Conservation (phyloP, 1,140 invertebrate genomes). For the Drosophila santomea region DNA sequence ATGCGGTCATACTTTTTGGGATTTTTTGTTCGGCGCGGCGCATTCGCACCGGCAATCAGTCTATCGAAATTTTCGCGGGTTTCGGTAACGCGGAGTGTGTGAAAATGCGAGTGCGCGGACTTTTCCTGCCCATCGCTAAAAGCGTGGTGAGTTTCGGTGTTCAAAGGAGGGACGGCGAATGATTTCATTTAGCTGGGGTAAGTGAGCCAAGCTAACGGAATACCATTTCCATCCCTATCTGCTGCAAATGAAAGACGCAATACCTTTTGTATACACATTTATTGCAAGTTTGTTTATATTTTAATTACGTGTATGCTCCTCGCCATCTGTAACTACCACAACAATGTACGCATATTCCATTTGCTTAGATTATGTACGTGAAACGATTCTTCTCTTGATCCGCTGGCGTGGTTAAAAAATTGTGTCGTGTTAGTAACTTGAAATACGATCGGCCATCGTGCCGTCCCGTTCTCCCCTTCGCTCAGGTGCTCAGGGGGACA, state of each 20-base stretch:
- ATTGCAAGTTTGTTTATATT: constrained; percentile 80
- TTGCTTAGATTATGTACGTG: constrained; percentile 56
- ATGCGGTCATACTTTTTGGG: background rate
- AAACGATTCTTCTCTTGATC: constrained; percentile 41
- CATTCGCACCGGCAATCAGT: background rate
- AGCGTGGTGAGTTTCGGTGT: background rate
- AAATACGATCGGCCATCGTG: constrained; percentile 45
- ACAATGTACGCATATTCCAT: constrained; percentile 74
- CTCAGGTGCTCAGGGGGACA: constrained; percentile 25
- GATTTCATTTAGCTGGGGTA: background rate
- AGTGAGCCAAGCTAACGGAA: background rate
- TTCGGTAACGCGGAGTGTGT: background rate
- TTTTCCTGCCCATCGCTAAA: background rate
- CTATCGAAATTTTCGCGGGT: background rate
- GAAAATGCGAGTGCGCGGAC: too few relatives aligned
- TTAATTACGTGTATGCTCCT: constrained; percentile 76
- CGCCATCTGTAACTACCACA: constrained; percentile 74
- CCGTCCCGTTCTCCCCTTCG: constrained; percentile 11
- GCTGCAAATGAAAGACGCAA: background rate
- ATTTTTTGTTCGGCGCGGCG: background rate
- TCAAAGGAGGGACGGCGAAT: background rate
- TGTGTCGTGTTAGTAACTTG: constrained; percentile 41
- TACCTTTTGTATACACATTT: constrained; percentile 76
- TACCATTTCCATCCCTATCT: background rate
- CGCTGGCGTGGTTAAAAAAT: constrained; percentile 55